phyloP scores from a whole-genome alignment of 2,113 vertebrate genomes.

The Anhinga rufa region DNA sequence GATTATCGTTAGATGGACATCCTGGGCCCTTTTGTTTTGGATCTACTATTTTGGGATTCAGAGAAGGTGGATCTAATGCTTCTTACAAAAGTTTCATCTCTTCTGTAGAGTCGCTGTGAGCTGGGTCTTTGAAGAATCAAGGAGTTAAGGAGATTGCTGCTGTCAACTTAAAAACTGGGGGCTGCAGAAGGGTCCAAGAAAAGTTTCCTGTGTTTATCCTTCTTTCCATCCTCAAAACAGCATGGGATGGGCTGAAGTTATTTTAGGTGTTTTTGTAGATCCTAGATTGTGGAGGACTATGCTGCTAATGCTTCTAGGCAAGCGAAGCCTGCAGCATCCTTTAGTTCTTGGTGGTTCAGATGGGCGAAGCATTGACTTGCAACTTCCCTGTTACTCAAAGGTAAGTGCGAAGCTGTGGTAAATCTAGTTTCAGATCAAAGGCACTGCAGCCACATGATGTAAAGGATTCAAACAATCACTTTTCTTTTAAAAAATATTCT shows the following conservation, averaged over 20 bases:
- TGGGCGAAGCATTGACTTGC: background rate
- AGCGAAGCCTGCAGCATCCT: background rate
- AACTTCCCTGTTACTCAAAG: background rate
- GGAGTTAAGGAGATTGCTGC: background rate
- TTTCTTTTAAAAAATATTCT: background rate
- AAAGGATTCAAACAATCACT: background rate
- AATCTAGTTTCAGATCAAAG: constrained; percentile 32
- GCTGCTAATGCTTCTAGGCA: background rate
- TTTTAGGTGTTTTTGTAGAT: background rate
- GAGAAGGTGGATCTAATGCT: background rate
- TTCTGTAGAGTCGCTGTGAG: background rate
- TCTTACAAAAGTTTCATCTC: background rate
- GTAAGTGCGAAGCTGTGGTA: background rate
- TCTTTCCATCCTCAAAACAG: background rate
- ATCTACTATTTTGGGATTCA: background rate
- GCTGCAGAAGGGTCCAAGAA: background rate
- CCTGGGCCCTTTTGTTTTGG: background rate
- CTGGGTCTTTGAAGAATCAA: background rate
- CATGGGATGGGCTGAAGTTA: background rate
- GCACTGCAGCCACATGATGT: background rate
- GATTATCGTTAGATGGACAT: background rate
- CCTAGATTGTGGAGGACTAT: background rate
- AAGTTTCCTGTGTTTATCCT: background rate
- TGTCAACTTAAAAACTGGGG: background rate
- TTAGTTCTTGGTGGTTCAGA: background rate